Conservation (phyloP, 2,797 vertebrate species). For the Aythya fuligula region DNA sequence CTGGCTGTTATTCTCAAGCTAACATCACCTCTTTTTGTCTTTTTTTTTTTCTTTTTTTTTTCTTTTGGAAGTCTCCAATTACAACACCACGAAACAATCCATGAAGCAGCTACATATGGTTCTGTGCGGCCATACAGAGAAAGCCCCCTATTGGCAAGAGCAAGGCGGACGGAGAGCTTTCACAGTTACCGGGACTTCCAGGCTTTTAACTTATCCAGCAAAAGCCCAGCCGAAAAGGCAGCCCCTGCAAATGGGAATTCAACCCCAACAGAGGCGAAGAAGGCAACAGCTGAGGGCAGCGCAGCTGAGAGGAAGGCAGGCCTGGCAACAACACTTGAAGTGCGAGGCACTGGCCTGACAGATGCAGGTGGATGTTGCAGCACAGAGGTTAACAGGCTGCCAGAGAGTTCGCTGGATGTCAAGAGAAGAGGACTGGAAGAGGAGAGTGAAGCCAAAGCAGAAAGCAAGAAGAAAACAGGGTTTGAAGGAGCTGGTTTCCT, state of each 20-base stretch:
- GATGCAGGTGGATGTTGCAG: slow-evolving; percentile 60
- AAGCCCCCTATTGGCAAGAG: slow-evolving; percentile 94
- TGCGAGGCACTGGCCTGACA: slow-evolving; percentile 69
- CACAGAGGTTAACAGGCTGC: slow-evolving; percentile 74
- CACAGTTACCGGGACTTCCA: slow-evolving; percentile 95
- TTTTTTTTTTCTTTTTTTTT: neutral
- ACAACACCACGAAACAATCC: slow-evolving; percentile 88
- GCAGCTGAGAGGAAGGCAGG: slow-evolving; percentile 76
- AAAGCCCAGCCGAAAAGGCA: slow-evolving; percentile 81
- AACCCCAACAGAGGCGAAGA: slow-evolving; percentile 77
- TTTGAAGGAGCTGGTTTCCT: slow-evolving; percentile 90
- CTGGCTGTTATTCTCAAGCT: neutral
- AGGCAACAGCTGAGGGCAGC: slow-evolving; percentile 42
- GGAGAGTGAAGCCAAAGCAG: slow-evolving; percentile 83
- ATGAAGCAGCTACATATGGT: slow-evolving; percentile 90
- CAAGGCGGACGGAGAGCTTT: slow-evolving; percentile 94
- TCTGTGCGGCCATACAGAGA: slow-evolving; percentile 94
- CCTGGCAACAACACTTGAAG: slow-evolving; percentile 69
- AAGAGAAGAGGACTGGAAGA: slow-evolving; percentile 87
- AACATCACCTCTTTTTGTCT: neutral
- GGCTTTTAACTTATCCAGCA: slow-evolving; percentile 83
- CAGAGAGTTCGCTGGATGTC: slow-evolving; percentile 83
- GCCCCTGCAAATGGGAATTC: slow-evolving; percentile 64
- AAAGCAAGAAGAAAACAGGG: slow-evolving; percentile 87
- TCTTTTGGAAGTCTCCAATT: slow-evolving; percentile 87